Evolutionary conservation across 2,113 vertebrate genomes (phyloP).

Genomic region (Sardina pilchardus): DNA sequence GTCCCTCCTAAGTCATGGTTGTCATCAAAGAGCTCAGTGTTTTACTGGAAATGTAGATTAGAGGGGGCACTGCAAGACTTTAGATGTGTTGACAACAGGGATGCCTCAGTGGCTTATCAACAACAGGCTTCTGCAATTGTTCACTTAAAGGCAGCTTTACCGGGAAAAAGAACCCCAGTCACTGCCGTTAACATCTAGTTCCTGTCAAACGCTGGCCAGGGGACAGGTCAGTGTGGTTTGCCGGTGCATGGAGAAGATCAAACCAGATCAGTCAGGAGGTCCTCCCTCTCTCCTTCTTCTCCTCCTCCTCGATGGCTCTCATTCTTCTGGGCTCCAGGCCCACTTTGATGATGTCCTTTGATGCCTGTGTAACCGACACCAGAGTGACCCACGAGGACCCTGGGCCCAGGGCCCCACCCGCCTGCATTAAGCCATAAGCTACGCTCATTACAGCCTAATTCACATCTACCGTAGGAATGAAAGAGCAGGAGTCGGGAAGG

Average conservation of each 20-base stretch:
- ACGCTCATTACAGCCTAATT: not conserved
- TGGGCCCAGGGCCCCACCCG: not conserved
- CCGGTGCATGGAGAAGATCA: not conserved
- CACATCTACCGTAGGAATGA: not conserved
- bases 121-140: not conserved
- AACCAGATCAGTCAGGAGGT: slow-evolving; percentile 11
- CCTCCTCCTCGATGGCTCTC: not conserved
- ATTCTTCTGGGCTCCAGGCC: slow-evolving; percentile 3
- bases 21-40: slow-evolving; percentile 4
- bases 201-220: not conserved
- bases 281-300: not conserved
- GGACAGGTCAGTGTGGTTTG: not conserved
- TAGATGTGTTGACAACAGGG: not conserved
- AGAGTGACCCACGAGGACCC: slow-evolving; percentile 9
- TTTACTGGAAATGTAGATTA: not conserved
- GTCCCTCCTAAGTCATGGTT: not conserved
- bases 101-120: slow-evolving; percentile 9
- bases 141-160: not conserved
- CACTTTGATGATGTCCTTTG: slow-evolving; percentile 34
- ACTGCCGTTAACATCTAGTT: not conserved
- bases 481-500: not conserved
- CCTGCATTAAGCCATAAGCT: slow-evolving; percentile 5
- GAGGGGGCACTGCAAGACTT: not conserved
- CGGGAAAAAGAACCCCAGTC: not conserved
- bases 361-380: slow-evolving; percentile 21